Base-by-base conservation (phyloP, 2,113 vertebrate species). In the Pelodiscus sinensis region DNA sequence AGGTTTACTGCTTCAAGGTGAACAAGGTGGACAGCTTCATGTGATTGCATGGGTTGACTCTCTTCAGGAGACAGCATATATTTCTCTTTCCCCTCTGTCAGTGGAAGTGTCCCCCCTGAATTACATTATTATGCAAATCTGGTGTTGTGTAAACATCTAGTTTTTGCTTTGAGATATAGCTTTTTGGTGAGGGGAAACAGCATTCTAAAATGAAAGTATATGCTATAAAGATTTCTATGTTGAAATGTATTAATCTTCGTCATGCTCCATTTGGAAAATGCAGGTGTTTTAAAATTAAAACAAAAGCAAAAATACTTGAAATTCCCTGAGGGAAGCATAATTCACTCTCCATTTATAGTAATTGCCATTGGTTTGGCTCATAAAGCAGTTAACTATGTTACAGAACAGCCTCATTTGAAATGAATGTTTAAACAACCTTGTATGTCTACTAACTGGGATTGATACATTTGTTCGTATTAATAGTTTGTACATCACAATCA, bases 401-500 rank as follows among this genome's bases (percentile, higher is more conserved):
- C 35, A n/a, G 55, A 87, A 79, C 9, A 90, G 24, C 31, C 54
- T 94, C 4, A 24, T 92, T 54, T 82, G 73, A 87, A 92, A n/a
- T 10, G 51, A 15, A 18, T 51, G 1, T 55, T 95, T 82, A 90
- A 87, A 78, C 31, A 86, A 18, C 6, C 91, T 79, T 90, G 6
- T 0, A 0, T 0, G 0, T 77, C 1, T 7, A 50, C 44, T 5
- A 50, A 4, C 84, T 89, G 29, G 44, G 50, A 22, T 19, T 15
- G 4, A 50, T 88, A 91, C 16, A 15, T 86, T 55, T 80, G 56
- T 90, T 84, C 44, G 54, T 81, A 11, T 4, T 86, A 25, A 35
- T 50, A 50, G 38, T 50, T 93, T 90, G 80, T 84, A 29, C 27
- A 22, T 75, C 79, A 58, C 11, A 80, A 38, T 19, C 29, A 90